Evolutionary conservation across 1,140 invertebrate genomes (phyloP), one percentile per base, ranked within the genome.

Genomic region (Macrosteles quadrilineatus): DNA sequence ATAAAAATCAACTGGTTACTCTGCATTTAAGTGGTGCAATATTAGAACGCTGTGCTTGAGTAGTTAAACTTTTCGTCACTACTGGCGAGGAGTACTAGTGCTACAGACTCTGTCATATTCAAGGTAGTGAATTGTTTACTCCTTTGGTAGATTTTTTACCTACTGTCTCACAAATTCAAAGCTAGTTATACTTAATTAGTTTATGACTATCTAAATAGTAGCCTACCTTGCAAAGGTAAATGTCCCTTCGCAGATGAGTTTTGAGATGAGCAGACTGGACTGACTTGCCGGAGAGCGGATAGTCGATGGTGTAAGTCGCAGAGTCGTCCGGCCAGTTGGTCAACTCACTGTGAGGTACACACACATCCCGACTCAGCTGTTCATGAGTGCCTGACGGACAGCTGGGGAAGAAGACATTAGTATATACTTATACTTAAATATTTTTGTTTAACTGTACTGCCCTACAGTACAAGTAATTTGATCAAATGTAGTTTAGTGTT

Each of bases 201-300:
- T 11, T 9, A 43, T 40, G 4, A 55, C 57, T 59, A 69, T 70
- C 27, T 17, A 43, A 36, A 36, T 29, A 47, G 59, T 50, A 55
- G 65, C 69, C 75, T 80, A 86, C 85, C 71, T 84, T 80, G 74
- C 88, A 88, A 70, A 85, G 76, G 29, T 82, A 79, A 68, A 81
- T 75, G 4, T 83, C 77, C 36, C 82, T 75, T 69, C 78, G 71
- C 19, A 86, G 74, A 74, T 88, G 77, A 1, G 76, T 77, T 71
- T 78, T 75, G 23, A 88, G 80, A 72, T 85, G 85, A 45, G 77
- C 75, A 68, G 86, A 86, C 25, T 83, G 77, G 27, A 83, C 68
- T 19, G 71, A 76, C 23, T 76, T 55, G 14, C 31, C 9, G 12
- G 76, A 76, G 68, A 71, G 77, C 21, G 78, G 73, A 71, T 79